Evolutionary conservation across 1,140 invertebrate species (phyloP).

Genomic region (Antheraea mylitta): DNA sequence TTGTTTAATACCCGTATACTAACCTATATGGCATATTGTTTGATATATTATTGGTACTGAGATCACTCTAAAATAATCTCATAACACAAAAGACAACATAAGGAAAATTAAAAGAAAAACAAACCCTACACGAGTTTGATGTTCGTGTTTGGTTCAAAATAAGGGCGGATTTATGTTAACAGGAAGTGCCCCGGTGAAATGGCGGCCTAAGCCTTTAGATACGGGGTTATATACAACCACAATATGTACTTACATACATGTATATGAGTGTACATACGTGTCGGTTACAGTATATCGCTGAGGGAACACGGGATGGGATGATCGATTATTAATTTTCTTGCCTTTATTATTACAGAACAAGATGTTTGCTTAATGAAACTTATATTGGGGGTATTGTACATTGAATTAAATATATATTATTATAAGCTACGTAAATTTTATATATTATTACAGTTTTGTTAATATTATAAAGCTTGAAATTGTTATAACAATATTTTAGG

Average conservation of each 20-base stretch:
- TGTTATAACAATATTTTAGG: no score
- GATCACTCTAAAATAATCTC: no score
- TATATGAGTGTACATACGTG: not conserved
- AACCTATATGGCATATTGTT: no score
- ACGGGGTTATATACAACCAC: constrained; percentile 24
- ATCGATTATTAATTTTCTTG: constrained; percentile 5
- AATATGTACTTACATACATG: not conserved
- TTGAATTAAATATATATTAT: not conserved
- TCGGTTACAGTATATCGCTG: not conserved
- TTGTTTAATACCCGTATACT: no score
- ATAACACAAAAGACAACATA: not conserved
- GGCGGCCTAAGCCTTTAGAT: constrained; percentile 64
- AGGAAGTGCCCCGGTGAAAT: constrained; percentile 64
- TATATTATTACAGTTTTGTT: no score
- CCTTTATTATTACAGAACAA: not conserved
- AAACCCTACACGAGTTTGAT: constrained; percentile 25
- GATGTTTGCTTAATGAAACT: not conserved
- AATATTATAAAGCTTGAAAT: no score
- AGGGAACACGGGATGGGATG: not conserved
- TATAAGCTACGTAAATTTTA: no score
- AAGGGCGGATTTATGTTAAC: constrained; percentile 69
- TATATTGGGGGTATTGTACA: not conserved
- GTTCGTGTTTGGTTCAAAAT: constrained; percentile 36
- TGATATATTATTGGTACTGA: no score
- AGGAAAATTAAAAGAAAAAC: not conserved